Percentiles rank a stretch among this genome's conserved stretches.
Evolutionary conservation across 2,888 invertebrate species (phyloP).

Genomic region (Tineola bisselliella): DNA sequence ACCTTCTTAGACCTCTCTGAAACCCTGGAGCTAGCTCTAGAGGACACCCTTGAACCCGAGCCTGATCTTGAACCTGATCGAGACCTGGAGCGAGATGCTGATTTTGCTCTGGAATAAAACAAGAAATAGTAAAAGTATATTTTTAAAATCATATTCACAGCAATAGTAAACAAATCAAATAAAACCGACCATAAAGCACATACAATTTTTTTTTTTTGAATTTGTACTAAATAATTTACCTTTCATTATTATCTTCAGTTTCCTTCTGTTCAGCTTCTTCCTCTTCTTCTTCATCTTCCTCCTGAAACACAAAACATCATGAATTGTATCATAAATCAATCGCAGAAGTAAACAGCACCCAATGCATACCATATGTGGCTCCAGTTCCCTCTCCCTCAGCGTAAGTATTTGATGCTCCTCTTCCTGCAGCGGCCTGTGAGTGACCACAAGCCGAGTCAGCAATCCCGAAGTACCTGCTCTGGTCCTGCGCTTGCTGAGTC

Average conservation of each 20-base stretch:
- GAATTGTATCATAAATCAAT: no score
- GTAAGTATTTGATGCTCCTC: conserved; percentile 88
- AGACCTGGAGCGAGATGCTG: conserved; percentile 29
- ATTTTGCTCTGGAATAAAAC: not conserved
- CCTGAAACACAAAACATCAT: conserved; percentile 17
- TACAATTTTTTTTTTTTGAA: no score
- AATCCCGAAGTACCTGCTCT: conserved; percentile 63
- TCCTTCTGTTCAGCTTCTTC: conserved; percentile 73
- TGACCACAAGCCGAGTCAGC: conserved; percentile 87
- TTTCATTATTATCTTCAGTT: conserved; percentile 71
- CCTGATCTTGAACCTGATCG: conserved; percentile 31
- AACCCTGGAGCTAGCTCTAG: conserved; percentile 26
- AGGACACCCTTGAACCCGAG: conserved; percentile 36
- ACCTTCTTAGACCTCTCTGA: conserved; percentile 40
- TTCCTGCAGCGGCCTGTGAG: conserved; percentile 86
- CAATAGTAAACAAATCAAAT: no score
- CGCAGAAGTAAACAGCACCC: no score
- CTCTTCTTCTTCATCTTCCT: conserved; percentile 46
- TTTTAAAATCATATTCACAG: not conserved
- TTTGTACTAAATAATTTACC: no score
- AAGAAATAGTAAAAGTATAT: not conserved
- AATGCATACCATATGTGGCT: conserved; percentile 78
- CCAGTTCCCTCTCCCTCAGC: conserved; percentile 86
- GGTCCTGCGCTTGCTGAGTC: conserved; percentile 91
- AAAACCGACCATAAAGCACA: no score